Percentiles rank a stretch among this genome's conserved stretches.
phyloP scores from a whole-genome alignment of 2,113 vertebrate species.

The Lates calcarifer region DNA sequence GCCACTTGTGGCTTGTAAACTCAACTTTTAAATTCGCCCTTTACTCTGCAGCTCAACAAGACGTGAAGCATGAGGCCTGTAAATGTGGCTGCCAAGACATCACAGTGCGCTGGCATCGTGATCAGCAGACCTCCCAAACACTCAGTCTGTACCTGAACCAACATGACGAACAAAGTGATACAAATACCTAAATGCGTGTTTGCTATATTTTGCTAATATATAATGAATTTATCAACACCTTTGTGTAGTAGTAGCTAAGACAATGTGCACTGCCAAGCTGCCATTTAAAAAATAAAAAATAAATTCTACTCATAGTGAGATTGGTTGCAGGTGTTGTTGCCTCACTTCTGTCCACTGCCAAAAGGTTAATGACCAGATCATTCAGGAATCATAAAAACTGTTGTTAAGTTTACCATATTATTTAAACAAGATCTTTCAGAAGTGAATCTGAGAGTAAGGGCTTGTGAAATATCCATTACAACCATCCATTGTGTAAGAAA shows the following conservation, averaged over 20 bases:
- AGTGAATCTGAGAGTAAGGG: not conserved
- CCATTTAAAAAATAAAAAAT: not conserved
- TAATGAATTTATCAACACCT: not conserved
- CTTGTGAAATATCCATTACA: not conserved
- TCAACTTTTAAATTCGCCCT: constrained; percentile 39
- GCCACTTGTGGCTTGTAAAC: constrained; percentile 46
- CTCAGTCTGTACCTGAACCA: not conserved
- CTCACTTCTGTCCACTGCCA: not conserved
- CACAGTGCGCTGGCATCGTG: not conserved
- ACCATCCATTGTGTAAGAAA: not conserved
- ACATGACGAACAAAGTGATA: not conserved
- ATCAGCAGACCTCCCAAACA: constrained; percentile 50
- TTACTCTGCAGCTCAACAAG: constrained; percentile 26
- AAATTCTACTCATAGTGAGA: not conserved
- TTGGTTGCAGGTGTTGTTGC: constrained; percentile 33
- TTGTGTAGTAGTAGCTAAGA: not conserved
- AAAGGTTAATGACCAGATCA: constrained; percentile 8
- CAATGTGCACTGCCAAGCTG: not conserved
- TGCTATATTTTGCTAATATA: not conserved
- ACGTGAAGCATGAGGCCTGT: constrained; percentile 32
- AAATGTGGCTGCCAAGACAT: constrained; percentile 47
- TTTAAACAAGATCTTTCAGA: not conserved
- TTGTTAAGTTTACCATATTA: not conserved
- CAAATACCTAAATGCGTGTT: not conserved
- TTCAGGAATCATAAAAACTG: constrained; percentile 13